Percentiles rank a stretch among this genome's conserved stretches.
These are phyloP conservation scores for Phylloscopus collybita DNA, from an alignment of 2,797 vertebrate species.

Conservation along the genomic window DNA sequence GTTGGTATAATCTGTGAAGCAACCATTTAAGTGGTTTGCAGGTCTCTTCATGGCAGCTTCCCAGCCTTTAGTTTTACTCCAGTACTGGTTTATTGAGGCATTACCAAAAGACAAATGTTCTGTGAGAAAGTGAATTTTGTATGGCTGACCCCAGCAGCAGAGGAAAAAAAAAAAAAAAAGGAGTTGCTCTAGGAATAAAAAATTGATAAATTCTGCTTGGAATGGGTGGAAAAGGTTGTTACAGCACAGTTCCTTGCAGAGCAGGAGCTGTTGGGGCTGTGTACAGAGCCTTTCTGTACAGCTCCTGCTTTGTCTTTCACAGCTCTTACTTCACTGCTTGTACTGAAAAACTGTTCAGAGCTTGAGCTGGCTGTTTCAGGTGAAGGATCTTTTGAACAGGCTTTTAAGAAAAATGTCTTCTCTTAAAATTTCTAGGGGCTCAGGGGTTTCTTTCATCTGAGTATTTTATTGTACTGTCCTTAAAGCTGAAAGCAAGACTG, in stretches of 20 bases:
- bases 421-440: neutral
- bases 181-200: neutral
- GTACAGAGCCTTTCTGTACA: neutral
- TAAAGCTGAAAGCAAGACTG: neutral
- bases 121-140: neutral
- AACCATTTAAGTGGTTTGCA: neutral
- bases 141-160: neutral
- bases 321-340: neutral
- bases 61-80: neutral
- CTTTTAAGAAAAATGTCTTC: neutral
- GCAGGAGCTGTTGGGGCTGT: neutral
- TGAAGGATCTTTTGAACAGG: neutral
- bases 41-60: neutral
- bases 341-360: neutral
- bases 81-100: rapidly evolving
- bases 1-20: neutral
- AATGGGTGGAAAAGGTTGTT: neutral
- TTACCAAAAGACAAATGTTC: neutral
- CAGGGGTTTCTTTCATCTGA: neutral
- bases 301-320: neutral
- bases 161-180: rapidly evolving
- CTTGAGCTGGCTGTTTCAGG: neutral
- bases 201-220: neutral
- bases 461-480: neutral
- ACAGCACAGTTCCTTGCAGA: neutral